A percentile compares a stretch with the other conserved stretches of the same genome.
Conservation (phyloP, 2,113 vertebrate species). For the Anhinga anhinga region DNA sequence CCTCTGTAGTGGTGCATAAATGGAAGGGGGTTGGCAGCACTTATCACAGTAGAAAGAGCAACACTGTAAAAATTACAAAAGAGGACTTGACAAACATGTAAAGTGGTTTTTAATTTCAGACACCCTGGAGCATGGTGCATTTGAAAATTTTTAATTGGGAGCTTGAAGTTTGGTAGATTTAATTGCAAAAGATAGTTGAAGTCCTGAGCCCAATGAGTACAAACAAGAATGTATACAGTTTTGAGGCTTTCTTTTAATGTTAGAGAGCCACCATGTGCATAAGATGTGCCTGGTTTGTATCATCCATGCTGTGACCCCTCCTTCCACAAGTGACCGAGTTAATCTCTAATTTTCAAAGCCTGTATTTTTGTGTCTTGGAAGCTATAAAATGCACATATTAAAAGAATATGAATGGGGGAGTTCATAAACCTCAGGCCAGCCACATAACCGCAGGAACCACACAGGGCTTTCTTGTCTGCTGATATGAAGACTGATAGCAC, state of each 20-base stretch:
- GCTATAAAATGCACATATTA: not conserved
- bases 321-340: not conserved
- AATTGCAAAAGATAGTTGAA: conserved; percentile 52
- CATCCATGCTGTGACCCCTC: not conserved
- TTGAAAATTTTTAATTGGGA: conserved; percentile 58
- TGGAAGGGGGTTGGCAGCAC: conserved; percentile 4
- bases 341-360: not conserved
- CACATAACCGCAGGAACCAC: rapidly evolving
- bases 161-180: conserved; percentile 60
- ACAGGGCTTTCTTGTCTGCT: not conserved
- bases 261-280: conserved; percentile 56
- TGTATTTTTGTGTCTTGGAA: not conserved
- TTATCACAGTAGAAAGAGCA: conserved; percentile 32
- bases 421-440: not conserved
- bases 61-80: not conserved
- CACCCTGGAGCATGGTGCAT: conserved; percentile 55
- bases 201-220: not conserved
- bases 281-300: not conserved
- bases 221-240: not conserved
- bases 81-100: conserved; percentile 36
- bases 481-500: not conserved
- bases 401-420: not conserved
- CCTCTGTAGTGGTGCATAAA: not conserved
- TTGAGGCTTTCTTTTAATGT: conserved; percentile 47
- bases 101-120: conserved; percentile 51